Percentiles rank a stretch among this genome's conserved stretches.
Evolutionary conservation across 2,797 vertebrate species (phyloP).

Genomic region (Rhinatrema bivittatum): DNA sequence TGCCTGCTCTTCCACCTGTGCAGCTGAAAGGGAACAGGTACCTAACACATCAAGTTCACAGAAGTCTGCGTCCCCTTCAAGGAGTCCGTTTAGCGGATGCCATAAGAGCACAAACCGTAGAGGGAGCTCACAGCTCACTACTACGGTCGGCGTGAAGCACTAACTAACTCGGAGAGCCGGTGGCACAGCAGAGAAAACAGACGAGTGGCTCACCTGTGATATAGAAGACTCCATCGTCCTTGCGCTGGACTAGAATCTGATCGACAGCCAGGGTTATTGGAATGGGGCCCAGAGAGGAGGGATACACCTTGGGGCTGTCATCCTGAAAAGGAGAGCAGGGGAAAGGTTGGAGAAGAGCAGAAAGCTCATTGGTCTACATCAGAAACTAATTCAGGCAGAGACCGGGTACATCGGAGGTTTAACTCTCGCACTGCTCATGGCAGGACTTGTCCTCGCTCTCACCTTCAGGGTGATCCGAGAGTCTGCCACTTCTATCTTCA

Average conservation of each 20-base stretch:
- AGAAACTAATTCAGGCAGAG: too few relatives aligned
- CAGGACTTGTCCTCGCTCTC: too few relatives aligned
- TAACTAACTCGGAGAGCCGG: too few relatives aligned
- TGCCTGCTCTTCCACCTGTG: constrained; percentile 6
- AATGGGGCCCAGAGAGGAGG: constrained; percentile 77
- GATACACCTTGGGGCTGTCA: constrained; percentile 77
- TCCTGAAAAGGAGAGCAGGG: constrained; percentile 58
- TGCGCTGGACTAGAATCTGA: constrained; percentile 67
- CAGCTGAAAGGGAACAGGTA: constrained; percentile 31
- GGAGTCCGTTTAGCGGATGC: too few relatives aligned
- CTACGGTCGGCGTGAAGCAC: neutral
- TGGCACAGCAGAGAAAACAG: too few relatives aligned
- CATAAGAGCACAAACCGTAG: too few relatives aligned
- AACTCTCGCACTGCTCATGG: too few relatives aligned
- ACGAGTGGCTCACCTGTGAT: constrained; percentile 74
- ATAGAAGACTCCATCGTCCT: constrained; percentile 75
- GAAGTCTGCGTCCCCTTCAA: too few relatives aligned
- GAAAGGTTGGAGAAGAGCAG: neutral
- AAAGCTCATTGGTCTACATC: neutral
- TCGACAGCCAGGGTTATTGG: constrained; percentile 75
- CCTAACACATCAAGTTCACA: too few relatives aligned
- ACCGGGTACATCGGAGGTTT: neutral
- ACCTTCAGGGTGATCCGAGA: constrained; percentile 78
- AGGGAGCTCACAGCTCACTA: too few relatives aligned
- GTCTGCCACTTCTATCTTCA: constrained; percentile 75